These are phyloP conservation scores for Laspeyria flexula DNA, from an alignment of 2,888 invertebrate species.

Conservation along the genomic window DNA sequence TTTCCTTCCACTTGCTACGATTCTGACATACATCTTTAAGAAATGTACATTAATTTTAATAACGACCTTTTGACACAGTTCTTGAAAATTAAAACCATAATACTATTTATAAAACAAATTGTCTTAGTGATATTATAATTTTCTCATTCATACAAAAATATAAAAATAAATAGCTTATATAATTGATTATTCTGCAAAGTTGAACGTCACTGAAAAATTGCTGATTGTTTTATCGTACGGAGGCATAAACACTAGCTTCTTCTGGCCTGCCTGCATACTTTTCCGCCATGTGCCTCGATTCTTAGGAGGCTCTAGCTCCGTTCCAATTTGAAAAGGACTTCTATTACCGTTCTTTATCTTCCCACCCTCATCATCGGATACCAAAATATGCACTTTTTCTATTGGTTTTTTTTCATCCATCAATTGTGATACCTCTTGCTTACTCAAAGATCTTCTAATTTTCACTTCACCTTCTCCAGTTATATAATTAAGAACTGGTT, in stretches of 20 bases:
- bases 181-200: neutral
- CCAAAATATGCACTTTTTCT: neutral
- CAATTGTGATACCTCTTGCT: neutral
- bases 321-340: neutral
- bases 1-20: too few species aligned
- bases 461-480: slow-evolving; percentile 6
- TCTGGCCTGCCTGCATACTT: neutral
- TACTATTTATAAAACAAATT: too few species aligned
- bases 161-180: slow-evolving; percentile 1
- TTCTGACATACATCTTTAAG: too few species aligned
- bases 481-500: slow-evolving; percentile 7
- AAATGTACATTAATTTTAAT: too few species aligned
- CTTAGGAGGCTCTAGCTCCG: too few species aligned
- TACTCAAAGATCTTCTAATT: slow-evolving; percentile 3
- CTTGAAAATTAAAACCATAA: too few species aligned
- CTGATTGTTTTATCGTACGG: neutral
- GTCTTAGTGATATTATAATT: too few species aligned
- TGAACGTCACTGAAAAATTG: slow-evolving; percentile 3
- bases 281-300: neutral
- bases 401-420: neutral
- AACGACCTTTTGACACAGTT: too few species aligned
- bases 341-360: too few species aligned
- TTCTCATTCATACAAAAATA: slow-evolving; percentile 5
- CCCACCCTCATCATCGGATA: neutral
- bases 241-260: slow-evolving; percentile 1